phyloP scores from a whole-genome alignment of 2,113 vertebrate genomes.

The Brachionichthys hirsutus region DNA sequence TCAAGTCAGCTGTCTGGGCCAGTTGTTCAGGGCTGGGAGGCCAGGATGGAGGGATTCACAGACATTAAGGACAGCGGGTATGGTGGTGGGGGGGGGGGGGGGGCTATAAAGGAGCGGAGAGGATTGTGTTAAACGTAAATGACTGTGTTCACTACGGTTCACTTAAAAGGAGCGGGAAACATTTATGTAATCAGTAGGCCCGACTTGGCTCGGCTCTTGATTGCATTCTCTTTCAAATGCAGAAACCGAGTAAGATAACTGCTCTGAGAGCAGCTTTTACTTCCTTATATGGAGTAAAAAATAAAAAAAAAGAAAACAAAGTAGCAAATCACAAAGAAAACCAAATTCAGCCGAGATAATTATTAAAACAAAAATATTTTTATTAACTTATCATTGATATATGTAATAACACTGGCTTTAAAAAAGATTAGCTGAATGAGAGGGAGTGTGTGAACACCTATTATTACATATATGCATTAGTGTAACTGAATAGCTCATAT shows the following conservation, averaged over 20 bases:
- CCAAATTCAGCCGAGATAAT: neutral
- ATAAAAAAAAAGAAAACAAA: too few relatives aligned
- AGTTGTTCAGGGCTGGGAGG: conserved; percentile 51
- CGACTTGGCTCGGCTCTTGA: conserved; percentile 3
- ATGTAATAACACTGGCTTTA: too few relatives aligned
- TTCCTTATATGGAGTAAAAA: neutral
- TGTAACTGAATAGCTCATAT: too few relatives aligned
- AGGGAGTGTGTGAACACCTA: too few relatives aligned
- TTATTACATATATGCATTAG: too few relatives aligned
- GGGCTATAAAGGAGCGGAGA: conserved; percentile 39
- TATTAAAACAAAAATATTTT: too few relatives aligned
- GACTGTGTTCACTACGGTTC: neutral
- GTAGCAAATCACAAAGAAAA: neutral
- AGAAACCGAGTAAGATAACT: neutral
- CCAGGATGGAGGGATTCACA: conserved; percentile 60
- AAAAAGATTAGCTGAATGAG: too few relatives aligned
- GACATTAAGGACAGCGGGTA: conserved; percentile 45
- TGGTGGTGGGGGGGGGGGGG: conserved; percentile 27
- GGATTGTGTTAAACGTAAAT: neutral
- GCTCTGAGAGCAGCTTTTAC: neutral
- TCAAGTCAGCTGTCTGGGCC: conserved; percentile 51
- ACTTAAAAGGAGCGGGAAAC: neutral
- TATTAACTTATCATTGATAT: too few relatives aligned
- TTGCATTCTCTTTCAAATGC: conserved; percentile 4
- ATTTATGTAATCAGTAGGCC: conserved; percentile 13